phyloP scores from a whole-genome alignment of 2,797 vertebrate genomes.

The Rousettus madagascariensis region DNA sequence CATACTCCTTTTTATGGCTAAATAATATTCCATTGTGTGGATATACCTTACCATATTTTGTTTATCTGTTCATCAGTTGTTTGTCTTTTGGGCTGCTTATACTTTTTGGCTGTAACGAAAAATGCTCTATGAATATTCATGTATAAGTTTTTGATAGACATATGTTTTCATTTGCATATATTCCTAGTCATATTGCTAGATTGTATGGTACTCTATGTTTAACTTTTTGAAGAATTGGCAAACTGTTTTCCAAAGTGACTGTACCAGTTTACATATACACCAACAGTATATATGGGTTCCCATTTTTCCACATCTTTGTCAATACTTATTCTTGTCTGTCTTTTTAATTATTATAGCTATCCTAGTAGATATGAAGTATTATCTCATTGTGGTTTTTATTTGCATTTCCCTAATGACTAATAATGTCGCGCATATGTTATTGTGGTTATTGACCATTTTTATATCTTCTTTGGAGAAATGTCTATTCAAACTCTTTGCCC shows the following conservation, averaged over 20 bases:
- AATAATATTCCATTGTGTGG: background rate
- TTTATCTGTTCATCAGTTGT: background rate
- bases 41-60: background rate
- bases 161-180: background rate
- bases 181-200: background rate
- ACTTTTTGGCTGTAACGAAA: background rate
- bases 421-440: background rate
- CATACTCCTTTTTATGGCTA: background rate
- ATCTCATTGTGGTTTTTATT: background rate
- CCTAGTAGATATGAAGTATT: background rate
- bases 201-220: background rate
- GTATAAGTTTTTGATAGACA: background rate
- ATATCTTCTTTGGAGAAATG: background rate
- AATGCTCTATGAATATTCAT: background rate
- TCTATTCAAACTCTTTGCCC: background rate
- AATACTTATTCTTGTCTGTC: background rate
- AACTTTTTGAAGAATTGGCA: slow-evolving; percentile 1
- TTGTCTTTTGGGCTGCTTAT: background rate
- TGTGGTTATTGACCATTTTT: background rate
- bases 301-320: background rate
- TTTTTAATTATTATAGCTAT: background rate
- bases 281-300: background rate
- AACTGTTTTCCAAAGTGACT: background rate
- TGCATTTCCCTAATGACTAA: background rate
- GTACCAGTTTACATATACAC: background rate